phyloP scores from a whole-genome alignment of 2,888 invertebrate genomes.

The Heteropelma amictum region DNA sequence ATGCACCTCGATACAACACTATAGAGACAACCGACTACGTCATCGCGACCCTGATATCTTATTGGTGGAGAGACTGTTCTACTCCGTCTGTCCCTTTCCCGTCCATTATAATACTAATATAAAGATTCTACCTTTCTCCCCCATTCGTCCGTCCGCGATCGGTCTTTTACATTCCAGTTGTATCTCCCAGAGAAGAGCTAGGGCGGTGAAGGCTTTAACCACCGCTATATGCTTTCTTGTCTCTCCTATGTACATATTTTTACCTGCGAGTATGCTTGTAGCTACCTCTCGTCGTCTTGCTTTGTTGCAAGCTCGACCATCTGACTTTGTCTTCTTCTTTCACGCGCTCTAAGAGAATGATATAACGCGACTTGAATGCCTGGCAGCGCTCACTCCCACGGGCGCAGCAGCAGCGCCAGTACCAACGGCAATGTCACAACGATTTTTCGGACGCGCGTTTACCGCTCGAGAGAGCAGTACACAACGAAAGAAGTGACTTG shows the following conservation, averaged over 20 bases:
- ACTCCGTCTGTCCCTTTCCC: slow-evolving; percentile 52
- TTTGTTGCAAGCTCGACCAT: slow-evolving; percentile 13
- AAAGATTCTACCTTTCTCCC: slow-evolving; percentile 55
- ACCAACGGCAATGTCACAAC: background rate
- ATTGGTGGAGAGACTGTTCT: slow-evolving; percentile 68
- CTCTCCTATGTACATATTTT: slow-evolving; percentile 23
- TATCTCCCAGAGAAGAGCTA: slow-evolving; percentile 11
- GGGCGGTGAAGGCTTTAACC: slow-evolving; percentile 11
- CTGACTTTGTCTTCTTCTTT: slow-evolving; percentile 36
- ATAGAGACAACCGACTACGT: slow-evolving; percentile 71
- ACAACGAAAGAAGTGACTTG: background rate
- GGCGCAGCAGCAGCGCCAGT: slow-evolving; percentile 10
- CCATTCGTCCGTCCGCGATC: slow-evolving; percentile 42
- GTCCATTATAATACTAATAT: slow-evolving; percentile 4
- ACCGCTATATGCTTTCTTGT: background rate
- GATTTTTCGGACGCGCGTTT: too few relatives aligned
- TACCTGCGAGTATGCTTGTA: slow-evolving; percentile 7
- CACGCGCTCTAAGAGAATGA: slow-evolving; percentile 4
- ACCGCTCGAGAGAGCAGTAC: background rate
- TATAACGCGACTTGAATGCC: background rate
- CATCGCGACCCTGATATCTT: slow-evolving; percentile 68
- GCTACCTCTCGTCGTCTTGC: slow-evolving; percentile 43
- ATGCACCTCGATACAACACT: slow-evolving; percentile 38
- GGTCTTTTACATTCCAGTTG: slow-evolving; percentile 36
- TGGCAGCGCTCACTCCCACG: slow-evolving; percentile 42